Percentiles rank a stretch among this genome's conserved stretches.
These are phyloP conservation scores for Sphecodes monilicornis DNA, from an alignment of 2,888 invertebrate genomes.

Conservation along the genomic window DNA sequence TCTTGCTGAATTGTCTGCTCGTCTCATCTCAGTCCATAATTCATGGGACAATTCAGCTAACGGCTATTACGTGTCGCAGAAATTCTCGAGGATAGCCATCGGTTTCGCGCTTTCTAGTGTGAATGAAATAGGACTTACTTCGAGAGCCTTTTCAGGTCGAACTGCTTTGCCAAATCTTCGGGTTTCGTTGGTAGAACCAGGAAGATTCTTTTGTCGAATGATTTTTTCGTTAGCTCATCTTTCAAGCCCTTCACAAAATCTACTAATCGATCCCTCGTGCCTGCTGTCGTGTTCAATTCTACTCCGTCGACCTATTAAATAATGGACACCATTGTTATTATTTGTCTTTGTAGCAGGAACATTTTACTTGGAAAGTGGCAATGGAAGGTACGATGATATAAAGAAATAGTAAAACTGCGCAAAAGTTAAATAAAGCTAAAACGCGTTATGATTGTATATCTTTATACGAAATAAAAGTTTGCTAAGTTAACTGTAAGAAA, in stretches of 20 bases:
- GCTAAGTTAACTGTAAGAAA: too few species aligned
- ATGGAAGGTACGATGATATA: too few species aligned
- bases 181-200: slow-evolving; percentile 88
- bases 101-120: neutral
- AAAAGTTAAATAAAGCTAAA: too few species aligned
- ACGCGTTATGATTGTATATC: too few species aligned
- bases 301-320: slow-evolving; percentile 85
- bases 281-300: slow-evolving; percentile 86
- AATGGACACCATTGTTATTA: too few species aligned
- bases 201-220: slow-evolving; percentile 86
- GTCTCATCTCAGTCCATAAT: slow-evolving; percentile 31
- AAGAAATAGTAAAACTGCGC: too few species aligned
- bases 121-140: slow-evolving; percentile 83
- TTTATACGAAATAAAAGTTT: too few species aligned
- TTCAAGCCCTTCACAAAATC: slow-evolving; percentile 84
- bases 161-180: slow-evolving; percentile 89
- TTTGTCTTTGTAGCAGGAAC: neutral
- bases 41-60: slow-evolving; percentile 13
- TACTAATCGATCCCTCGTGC: slow-evolving; percentile 85
- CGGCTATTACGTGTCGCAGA: neutral
- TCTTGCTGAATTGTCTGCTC: slow-evolving; percentile 36
- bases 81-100: neutral
- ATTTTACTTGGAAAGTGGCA: neutral
- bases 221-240: slow-evolving; percentile 82
- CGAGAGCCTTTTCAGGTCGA: slow-evolving; percentile 88